Conservation (phyloP, 2,113 vertebrate genomes). For the Phocoena sinus region DNA sequence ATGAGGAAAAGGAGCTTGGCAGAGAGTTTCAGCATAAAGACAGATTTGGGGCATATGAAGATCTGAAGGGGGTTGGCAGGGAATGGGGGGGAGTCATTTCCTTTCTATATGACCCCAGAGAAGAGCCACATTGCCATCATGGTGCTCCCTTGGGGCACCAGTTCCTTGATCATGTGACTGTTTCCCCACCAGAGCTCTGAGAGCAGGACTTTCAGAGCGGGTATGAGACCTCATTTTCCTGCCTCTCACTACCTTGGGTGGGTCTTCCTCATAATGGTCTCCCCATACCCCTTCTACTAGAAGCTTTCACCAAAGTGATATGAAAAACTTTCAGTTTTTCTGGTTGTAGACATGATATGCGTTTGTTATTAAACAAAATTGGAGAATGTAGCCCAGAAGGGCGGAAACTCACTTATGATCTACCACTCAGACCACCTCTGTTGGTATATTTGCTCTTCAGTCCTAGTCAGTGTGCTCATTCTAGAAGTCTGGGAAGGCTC, state of each 20-base stretch:
- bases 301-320: background rate
- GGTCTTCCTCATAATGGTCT: background rate
- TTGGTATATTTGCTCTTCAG: background rate
- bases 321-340: background rate
- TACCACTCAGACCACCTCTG: rapidly evolving
- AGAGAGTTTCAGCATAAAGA: background rate
- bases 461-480: background rate
- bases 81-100: background rate
- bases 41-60: background rate
- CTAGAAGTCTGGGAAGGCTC: background rate
- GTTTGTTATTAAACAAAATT: background rate
- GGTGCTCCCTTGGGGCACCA: background rate
- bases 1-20: background rate
- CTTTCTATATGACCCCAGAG: background rate
- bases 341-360: background rate
- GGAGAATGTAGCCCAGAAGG: background rate
- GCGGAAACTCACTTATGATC: background rate
- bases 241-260: background rate
- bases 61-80: too few relatives aligned
- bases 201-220: background rate
- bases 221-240: background rate
- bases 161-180: rapidly evolving
- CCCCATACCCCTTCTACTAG: background rate
- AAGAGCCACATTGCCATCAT: background rate
- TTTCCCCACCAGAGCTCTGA: too few relatives aligned